These are phyloP conservation scores for Chloromyia formosa DNA, from an alignment of 2,888 invertebrate species.

Conservation along the genomic window DNA sequence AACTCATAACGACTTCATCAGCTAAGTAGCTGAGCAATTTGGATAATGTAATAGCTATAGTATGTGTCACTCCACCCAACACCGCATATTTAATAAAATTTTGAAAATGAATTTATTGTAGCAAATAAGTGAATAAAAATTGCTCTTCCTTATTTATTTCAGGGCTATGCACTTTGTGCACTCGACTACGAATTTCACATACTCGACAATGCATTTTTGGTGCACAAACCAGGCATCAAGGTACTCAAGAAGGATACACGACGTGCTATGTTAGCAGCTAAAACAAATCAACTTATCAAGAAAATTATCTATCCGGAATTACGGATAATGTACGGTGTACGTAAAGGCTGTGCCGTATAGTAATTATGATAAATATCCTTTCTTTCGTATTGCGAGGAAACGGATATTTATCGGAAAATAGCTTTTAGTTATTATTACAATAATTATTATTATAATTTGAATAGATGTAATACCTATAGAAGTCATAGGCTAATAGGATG, in stretches of 20 bases:
- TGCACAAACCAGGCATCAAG: constrained; percentile 92
- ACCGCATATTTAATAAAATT: too few relatives aligned
- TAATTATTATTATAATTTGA: neutral
- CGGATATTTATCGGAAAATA: constrained; percentile 50
- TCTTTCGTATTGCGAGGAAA: constrained; percentile 47
- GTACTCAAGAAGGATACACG: constrained; percentile 80
- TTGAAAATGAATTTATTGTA: too few relatives aligned
- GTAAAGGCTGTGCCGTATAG: constrained; percentile 83
- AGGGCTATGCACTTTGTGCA: constrained; percentile 92
- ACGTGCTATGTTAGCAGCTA: constrained; percentile 77
- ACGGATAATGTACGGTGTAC: constrained; percentile 82
- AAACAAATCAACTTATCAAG: constrained; percentile 80
- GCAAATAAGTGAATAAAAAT: too few relatives aligned
- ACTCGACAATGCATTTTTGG: constrained; percentile 91
- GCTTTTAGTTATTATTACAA: constrained; percentile 14
- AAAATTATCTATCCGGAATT: constrained; percentile 86
- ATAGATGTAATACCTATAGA: constrained; percentile 4
- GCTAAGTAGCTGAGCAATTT: too few relatives aligned
- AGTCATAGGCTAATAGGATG: constrained; percentile 23
- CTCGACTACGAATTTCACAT: constrained; percentile 93
- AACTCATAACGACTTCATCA: too few relatives aligned
- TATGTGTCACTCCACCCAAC: too few relatives aligned
- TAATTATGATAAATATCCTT: constrained; percentile 59
- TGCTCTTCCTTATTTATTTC: constrained; percentile 55
- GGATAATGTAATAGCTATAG: too few relatives aligned